Base-by-base conservation (phyloP, 2,888 invertebrate genomes). In the Drosophila rellima region DNA sequence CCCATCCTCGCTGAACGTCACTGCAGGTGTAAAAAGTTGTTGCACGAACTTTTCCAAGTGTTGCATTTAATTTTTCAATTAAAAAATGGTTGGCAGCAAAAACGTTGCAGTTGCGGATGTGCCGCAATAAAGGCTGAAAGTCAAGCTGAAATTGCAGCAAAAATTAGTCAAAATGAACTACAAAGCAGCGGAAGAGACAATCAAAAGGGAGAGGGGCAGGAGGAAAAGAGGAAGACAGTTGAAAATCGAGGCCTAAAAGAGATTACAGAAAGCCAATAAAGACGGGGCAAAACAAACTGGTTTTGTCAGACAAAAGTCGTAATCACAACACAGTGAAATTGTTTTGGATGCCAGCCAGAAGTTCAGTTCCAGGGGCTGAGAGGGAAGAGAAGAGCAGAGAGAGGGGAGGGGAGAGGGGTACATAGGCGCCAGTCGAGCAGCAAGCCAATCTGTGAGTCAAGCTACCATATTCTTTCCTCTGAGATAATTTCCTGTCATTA, bases 401-500 rank as follows among this genome's bases (percentile, higher is more conserved):
- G 17, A 18, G 4, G 5, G 10, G 40, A 2, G 10, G 2, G 40
- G 45, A 7, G 3, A 6, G 54, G 39, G 26, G n/a, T n/a, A 26
- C 7, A 7, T 26, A n/a, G n/a, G n/a, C 51, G 51, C 47, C 47
- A 31, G 55, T 48, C 8, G 35, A 44, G 44, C 71, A 47, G 35
- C 18, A 51, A 39, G 37, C 4, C 55, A 51, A 55, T 42, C 62
- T 51, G 42, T 15, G 55, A 55, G 50, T 29, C 42, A 23, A 48
- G 42, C 68, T 56, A 70, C 70, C 77, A 78, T 78, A 74, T 88
- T 75, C 88, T 85, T 88, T 82, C 67, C 88, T 86, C 87, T 75
- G 90, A 90, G 91, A 90, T 90, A 90, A 90, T 90, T 90, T 91
- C 90, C 90, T 90, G 90, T 91, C 90, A 90, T 90, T 90, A 90